Conservation (phyloP, 2,888 invertebrate species). For the Mesorhabditis sp. region DNA sequence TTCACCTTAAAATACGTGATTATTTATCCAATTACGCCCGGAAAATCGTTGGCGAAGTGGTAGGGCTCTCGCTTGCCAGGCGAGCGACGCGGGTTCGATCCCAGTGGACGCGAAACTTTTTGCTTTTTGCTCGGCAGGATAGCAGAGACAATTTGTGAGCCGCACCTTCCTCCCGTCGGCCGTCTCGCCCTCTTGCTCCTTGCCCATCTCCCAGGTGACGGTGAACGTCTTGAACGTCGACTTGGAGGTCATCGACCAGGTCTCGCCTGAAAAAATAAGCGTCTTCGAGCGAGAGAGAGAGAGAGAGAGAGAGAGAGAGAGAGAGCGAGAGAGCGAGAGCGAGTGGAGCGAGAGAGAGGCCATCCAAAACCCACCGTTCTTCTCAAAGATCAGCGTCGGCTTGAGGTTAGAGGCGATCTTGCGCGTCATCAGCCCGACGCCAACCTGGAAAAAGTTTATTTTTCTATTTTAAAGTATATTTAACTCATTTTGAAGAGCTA, state of each 20-base stretch:
- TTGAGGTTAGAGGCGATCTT: conserved; percentile 49
- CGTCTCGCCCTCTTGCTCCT: conserved; percentile 40
- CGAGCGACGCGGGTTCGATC: not conserved
- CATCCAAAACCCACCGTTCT: conserved; percentile 25
- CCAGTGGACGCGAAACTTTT: not conserved
- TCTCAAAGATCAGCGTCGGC: conserved; percentile 44
- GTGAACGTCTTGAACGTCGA: conserved; percentile 43
- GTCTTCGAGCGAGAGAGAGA: no score
- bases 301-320: no score
- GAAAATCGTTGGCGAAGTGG: conserved; percentile 26
- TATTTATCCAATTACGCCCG: not conserved
- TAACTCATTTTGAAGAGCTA: no score
- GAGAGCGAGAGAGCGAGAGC: no score
- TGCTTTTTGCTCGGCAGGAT: not conserved
- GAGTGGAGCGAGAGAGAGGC: no score
- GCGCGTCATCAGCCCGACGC: conserved; percentile 51
- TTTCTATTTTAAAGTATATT: not conserved
- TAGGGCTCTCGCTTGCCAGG: conserved; percentile 42
- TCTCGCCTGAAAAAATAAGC: conserved; percentile 20
- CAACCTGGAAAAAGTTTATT: conserved; percentile 16
- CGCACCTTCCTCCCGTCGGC: conserved; percentile 41
- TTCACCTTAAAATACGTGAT: conserved; percentile 30
- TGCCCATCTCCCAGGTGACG: conserved; percentile 26
- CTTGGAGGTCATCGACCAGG: conserved; percentile 34
- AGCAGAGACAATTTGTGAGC: not conserved